phyloP scores from a whole-genome alignment of 1,140 invertebrate genomes.

The Rhagoletis pomonella region DNA sequence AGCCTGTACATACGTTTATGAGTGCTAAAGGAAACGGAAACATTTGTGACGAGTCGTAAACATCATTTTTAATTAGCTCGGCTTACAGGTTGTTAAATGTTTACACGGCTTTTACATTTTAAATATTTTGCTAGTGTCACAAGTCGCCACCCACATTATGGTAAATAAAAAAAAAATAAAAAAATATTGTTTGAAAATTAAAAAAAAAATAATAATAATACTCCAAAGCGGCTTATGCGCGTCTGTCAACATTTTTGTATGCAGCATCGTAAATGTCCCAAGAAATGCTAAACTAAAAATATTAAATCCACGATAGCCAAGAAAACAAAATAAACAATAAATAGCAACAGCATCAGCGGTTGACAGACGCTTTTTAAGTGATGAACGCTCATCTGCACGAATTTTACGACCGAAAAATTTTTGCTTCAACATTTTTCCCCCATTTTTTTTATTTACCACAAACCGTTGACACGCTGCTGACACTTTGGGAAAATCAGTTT shows the following conservation, averaged over 20 bases:
- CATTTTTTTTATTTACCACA: not conserved
- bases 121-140: not conserved
- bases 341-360: not conserved
- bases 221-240: not conserved
- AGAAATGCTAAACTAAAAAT: not conserved
- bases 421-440: not conserved
- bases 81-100: conserved; percentile 53
- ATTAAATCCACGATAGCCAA: not conserved
- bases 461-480: not conserved
- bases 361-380: not conserved
- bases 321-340: too few species aligned
- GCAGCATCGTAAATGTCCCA: not conserved
- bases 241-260: not conserved
- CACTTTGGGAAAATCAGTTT: conserved; percentile 36
- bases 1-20: not conserved
- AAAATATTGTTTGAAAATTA: too few species aligned
- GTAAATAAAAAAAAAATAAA: not conserved
- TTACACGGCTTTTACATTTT: not conserved
- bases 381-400: not conserved
- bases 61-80: not conserved
- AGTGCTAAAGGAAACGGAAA: conserved; percentile 6
- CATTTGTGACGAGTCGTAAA: conserved; percentile 19
- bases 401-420: not conserved
- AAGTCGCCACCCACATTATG: conserved; percentile 17
- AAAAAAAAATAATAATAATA: too few species aligned